Base-by-base conservation (phyloP, 2,888 invertebrate species). In the Zaprionus lineosus region DNA sequence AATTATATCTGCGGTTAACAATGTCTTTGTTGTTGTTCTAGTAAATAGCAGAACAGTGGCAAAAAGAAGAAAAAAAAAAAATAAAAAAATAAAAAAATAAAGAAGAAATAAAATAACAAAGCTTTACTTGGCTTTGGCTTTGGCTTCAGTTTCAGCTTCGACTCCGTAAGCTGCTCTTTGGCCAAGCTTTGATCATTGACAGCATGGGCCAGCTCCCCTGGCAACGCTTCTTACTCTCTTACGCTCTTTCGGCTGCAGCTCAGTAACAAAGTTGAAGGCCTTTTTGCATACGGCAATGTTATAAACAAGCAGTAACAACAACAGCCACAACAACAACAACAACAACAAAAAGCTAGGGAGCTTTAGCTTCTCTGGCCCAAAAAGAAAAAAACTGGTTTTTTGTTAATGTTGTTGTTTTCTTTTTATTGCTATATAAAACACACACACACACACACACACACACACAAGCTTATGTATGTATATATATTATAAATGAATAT, bases 181-280 rank as follows among this genome's bases (percentile, higher is more conserved):
- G 28, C 34, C 6, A 28, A 18, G 50, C 31, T 50, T 28, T n/a
- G n/a, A n/a, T n/a, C n/a, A n/a, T n/a, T n/a, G n/a, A n/a, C n/a
- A n/a, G n/a, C n/a, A n/a, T n/a, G n/a, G n/a, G n/a, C n/a, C n/a
- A n/a, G n/a, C n/a, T n/a, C n/a, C n/a, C n/a, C n/a, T n/a, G n/a
- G 31, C 31, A 5, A 7, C 19, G 18, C 8, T 36, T 26, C 16
- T 14, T 7, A 16, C 26, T 46, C 14, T 36, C 16, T n/a, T 37
- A 12, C 46, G 40, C 43, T 40, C 26, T 40, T 5, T 47, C 7
- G 8, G 14, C 37, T 74, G 61, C 61, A 55, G 55, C 57, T 48
- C 31, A 36, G 60, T 61, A 82, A 52, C 71, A 65, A 67, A 81
- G 84, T 76, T 76, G 84, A 76, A 76, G 84, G 84, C 63, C 74